Conservation (phyloP, 2,113 vertebrate genomes). For the Nothocercus julius region DNA sequence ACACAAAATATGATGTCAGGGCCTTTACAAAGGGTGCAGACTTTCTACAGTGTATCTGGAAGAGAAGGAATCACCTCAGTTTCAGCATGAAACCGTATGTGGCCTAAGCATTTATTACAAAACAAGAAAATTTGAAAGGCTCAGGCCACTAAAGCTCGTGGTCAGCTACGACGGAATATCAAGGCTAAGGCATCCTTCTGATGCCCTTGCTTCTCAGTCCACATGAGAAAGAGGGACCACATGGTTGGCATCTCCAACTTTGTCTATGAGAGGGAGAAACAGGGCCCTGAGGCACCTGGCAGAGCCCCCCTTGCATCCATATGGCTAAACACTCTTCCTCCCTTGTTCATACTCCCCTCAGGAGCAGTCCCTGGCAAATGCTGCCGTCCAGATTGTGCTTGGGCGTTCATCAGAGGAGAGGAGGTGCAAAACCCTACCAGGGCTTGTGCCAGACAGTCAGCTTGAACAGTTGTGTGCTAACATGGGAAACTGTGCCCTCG, state of each 20-base stretch:
- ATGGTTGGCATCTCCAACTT: background rate
- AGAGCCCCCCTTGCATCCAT: background rate
- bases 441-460: background rate
- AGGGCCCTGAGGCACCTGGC: background rate
- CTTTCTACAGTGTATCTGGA: background rate
- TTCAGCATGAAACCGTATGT: background rate
- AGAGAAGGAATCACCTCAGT: background rate
- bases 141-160: background rate
- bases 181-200: background rate
- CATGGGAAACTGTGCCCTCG: background rate
- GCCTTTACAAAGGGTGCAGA: background rate
- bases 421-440: background rate
- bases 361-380: background rate
- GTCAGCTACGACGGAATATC: background rate
- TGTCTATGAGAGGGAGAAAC: background rate
- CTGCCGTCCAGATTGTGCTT: background rate
- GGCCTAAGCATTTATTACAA: background rate
- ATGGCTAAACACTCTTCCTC: background rate
- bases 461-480: background rate
- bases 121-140: background rate
- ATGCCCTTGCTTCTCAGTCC: background rate
- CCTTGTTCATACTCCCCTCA: accelerated
- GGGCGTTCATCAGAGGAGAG: background rate
- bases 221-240: background rate
- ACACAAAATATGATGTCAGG: background rate